Evolutionary conservation across 2,888 invertebrate genomes (phyloP).

Genomic region (Artemia sp.): DNA sequence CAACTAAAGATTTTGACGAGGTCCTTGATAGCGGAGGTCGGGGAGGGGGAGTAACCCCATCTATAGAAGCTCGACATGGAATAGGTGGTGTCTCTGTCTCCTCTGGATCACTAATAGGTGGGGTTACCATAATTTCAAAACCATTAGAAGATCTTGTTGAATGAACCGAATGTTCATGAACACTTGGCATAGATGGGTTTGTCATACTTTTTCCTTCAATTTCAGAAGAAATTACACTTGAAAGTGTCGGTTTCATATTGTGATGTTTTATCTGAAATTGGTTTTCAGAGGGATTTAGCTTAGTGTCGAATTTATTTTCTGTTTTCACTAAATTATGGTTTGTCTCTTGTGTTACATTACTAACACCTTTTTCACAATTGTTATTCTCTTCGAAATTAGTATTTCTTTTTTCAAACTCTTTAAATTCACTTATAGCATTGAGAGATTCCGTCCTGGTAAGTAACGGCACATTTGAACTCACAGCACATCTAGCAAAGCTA

Average conservation of each 20-base stretch:
- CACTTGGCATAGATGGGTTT: too few species aligned
- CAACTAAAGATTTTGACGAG: background rate
- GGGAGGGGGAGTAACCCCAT: background rate
- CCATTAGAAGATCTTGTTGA: too few species aligned
- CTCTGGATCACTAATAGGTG: too few species aligned
- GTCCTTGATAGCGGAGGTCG: background rate
- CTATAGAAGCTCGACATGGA: background rate
- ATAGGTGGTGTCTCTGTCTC: background rate
- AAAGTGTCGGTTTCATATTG: too few species aligned
- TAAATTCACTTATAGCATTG: background rate
- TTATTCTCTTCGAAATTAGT: background rate
- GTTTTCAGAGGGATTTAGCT: too few species aligned
- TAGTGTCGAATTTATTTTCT: too few species aligned
- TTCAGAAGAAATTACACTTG: too few species aligned
- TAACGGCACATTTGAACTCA: background rate
- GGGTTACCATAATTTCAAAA: too few species aligned
- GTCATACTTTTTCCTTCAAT: too few species aligned
- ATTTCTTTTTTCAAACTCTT: background rate
- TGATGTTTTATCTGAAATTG: too few species aligned
- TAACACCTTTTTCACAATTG: background rate
- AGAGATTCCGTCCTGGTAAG: conserved; percentile 7
- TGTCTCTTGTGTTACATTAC: background rate
- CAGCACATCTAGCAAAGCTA: background rate
- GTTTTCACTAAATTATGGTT: too few species aligned
- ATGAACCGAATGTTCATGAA: too few species aligned